A percentile compares a stretch with the other conserved stretches of the same genome.
These are phyloP conservation scores for Gandaritis pyraliata DNA, from an alignment of 2,888 invertebrate genomes.

Conservation along the genomic window DNA sequence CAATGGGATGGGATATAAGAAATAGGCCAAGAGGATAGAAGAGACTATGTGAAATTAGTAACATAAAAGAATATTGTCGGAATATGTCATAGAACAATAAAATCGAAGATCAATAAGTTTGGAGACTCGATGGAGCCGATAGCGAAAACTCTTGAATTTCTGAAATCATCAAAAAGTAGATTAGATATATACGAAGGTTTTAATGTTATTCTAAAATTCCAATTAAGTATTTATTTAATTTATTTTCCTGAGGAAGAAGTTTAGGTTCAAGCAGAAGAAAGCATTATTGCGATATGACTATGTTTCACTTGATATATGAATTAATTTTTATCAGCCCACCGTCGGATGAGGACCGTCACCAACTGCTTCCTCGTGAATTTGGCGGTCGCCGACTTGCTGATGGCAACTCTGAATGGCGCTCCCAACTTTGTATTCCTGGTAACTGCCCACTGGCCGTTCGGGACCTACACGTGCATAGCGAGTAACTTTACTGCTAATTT, in stretches of 20 bases:
- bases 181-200: no score
- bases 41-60: no score
- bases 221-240: no score
- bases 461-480: constrained; percentile 91
- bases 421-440: constrained; percentile 96
- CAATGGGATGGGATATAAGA: no score
- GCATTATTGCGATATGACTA: neutral
- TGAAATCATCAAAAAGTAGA: no score
- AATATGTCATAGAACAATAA: no score
- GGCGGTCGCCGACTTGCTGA: constrained; percentile 93
- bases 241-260: no score
- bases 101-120: no score
- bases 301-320: neutral
- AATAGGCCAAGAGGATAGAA: no score
- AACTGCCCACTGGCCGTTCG: constrained; percentile 94
- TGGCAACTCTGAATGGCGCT: constrained; percentile 93
- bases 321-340: constrained; percentile 85
- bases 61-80: no score
- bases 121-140: neutral
- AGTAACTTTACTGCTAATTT: constrained; percentile 96
- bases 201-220: no score
- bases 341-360: constrained; percentile 93
- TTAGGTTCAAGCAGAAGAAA: no score
- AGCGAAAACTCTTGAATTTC: neutral
- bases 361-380: constrained; percentile 96